Evolutionary conservation across 1,140 invertebrate species (phyloP), one percentile per base, ranked within the genome.

Genomic region (Caenorhabditis inopinata): DNA sequence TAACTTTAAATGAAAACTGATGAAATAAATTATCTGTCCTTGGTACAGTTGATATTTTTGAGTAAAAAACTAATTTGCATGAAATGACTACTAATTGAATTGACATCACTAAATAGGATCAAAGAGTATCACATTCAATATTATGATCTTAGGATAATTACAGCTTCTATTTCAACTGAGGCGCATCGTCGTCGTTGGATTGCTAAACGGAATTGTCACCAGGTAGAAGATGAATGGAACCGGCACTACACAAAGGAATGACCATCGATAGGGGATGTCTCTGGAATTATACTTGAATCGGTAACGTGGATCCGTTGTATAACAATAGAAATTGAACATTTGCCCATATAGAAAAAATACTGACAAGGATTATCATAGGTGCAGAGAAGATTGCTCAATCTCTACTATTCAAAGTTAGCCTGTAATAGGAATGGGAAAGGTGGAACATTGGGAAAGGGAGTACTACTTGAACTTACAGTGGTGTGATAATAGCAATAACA

Each of bases 171-270:
- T 21, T 68, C 38, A 42, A 42, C 38, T 42, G 3, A 68, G 58
- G 1, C 58, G 58, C 58, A 68, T 68, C 12, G 58, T 68, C 12
- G 58, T 68, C 32, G 58, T 51, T 35, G 78, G 78, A 74, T 79
- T 58, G 7, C 42, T 74, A 18, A 79, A 47, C 3, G 51, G 51
- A 45, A 79, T 79, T n/a, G 78, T 79, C 12, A 48, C 1, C 45
- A 79, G 4, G 38, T 79, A 79, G 78, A 79, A 79, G 58, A 79
- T n/a, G 18, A 58, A 32, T 12, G 78, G 78, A 21, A 79, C 27
- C 12, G 78, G 78, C 9, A 75, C 62, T n/a, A 79, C 23, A 74
- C 32, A 46, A 25, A 74, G 62, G 27, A 74, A 12, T 46, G 78
- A 27, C 78, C 76, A 47, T 9, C 35, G 35, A 27, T 68, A 68